Conservation (phyloP, 2,113 vertebrate species). For the Trinectes maculatus region DNA sequence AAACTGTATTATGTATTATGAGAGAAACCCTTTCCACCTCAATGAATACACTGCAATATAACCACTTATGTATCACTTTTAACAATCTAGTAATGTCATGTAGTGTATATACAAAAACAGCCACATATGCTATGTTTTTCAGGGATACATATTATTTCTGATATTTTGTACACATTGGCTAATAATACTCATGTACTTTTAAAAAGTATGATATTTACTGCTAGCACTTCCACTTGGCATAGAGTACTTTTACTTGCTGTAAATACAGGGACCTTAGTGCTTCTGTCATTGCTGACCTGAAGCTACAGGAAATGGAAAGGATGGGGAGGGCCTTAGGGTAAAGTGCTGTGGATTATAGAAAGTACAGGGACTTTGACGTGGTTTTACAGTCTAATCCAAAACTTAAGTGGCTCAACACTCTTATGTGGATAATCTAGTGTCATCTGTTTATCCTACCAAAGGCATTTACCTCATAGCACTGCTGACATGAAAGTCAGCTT, state of each 20-base stretch:
- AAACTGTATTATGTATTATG: too few relatives aligned
- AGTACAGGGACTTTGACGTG: background rate
- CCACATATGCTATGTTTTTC: too few relatives aligned
- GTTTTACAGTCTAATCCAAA: conserved; percentile 24
- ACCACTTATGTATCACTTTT: too few relatives aligned
- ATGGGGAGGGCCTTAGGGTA: background rate
- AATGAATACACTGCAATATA: too few relatives aligned
- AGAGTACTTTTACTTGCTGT: background rate
- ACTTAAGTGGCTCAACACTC: conserved; percentile 3
- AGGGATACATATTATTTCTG: too few relatives aligned
- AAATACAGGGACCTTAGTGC: too few relatives aligned
- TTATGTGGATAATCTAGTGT: conserved; percentile 22
- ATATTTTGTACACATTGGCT: too few relatives aligned
- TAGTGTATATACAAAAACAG: too few relatives aligned
- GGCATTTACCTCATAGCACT: background rate
- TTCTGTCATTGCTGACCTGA: background rate
- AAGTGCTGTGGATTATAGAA: conserved; percentile 5
- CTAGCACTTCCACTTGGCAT: background rate
- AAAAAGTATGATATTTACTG: too few relatives aligned
- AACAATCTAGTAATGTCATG: too few relatives aligned
- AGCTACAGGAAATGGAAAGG: background rate
- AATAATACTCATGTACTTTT: too few relatives aligned
- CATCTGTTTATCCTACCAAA: conserved; percentile 17
- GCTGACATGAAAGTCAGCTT: background rate
- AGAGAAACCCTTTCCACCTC: too few relatives aligned